These are phyloP conservation scores for Drosophila watanabei DNA, from an alignment of 1,140 invertebrate species.

Conservation along the genomic window DNA sequence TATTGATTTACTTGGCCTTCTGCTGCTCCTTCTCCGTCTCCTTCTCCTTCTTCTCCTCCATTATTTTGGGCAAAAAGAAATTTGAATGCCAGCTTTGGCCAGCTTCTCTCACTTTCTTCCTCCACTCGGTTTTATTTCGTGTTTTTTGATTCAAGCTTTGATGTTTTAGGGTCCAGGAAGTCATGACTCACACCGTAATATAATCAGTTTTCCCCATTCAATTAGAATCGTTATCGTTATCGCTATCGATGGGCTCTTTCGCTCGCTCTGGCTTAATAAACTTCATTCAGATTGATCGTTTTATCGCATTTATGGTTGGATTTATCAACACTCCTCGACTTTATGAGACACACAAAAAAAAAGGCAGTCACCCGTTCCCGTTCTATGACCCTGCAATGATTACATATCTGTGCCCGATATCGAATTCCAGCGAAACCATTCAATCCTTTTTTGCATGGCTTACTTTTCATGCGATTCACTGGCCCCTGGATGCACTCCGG, in stretches of 20 bases:
- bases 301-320: slow-evolving; percentile 38
- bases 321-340: slow-evolving; percentile 22
- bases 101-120: not conserved
- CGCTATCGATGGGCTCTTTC: not conserved
- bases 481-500: not conserved
- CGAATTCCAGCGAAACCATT: not conserved
- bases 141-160: not conserved
- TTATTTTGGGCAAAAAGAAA: slow-evolving; percentile 5
- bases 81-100: slow-evolving; percentile 6
- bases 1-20: slow-evolving; percentile 29
- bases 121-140: not conserved
- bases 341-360: slow-evolving; percentile 5
- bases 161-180: not conserved
- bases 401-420: not conserved
- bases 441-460: slow-evolving; percentile 5
- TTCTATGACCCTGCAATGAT: slow-evolving; percentile 25
- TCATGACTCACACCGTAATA: slow-evolving; percentile 22
- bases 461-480: not conserved
- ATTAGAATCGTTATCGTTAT: slow-evolving; percentile 33
- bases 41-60: not conserved
- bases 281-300: slow-evolving; percentile 48
- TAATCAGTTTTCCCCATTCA: slow-evolving; percentile 31
- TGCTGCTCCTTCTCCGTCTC: too few species aligned
- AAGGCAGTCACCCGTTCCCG: not conserved
- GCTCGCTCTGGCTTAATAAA: slow-evolving; percentile 22